Percentiles rank a stretch among this genome's conserved stretches.
Conservation (phyloP, 1,140 invertebrate genomes). For the Brachionus paranguensis region DNA sequence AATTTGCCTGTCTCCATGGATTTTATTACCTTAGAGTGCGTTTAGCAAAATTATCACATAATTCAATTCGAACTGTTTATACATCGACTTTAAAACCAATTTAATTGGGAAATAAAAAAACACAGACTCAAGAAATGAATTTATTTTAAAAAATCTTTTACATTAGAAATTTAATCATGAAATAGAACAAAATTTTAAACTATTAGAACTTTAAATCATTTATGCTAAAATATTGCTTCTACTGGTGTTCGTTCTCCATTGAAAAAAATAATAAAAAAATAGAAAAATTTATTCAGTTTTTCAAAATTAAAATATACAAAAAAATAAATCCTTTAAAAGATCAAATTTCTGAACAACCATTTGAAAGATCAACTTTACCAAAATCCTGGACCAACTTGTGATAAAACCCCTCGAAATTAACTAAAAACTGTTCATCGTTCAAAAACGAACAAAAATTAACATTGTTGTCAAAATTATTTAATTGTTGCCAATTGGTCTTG, state of each 20-base stretch:
- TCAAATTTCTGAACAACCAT: background rate
- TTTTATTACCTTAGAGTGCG: background rate
- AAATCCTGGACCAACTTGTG: background rate
- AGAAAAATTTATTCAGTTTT: background rate
- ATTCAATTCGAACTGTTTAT: background rate
- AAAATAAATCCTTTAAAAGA: background rate
- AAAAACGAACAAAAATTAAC: background rate
- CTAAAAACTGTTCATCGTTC: slow-evolving; percentile 1
- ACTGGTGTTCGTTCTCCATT: too few relatives aligned
- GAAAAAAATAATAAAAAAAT: too few relatives aligned
- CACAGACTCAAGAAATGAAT: too few relatives aligned
- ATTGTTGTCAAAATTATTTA: background rate
- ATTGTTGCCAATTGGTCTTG: background rate
- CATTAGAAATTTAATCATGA: too few relatives aligned
- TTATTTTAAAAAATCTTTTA: too few relatives aligned
- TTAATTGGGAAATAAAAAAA: too few relatives aligned
- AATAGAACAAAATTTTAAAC: too few relatives aligned
- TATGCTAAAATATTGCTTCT: too few relatives aligned
- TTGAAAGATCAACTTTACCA: background rate
- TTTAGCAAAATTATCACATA: background rate
- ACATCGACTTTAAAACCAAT: background rate
- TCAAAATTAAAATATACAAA: background rate
- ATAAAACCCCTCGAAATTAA: slow-evolving; percentile 18
- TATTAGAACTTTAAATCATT: too few relatives aligned
- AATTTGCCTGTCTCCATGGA: background rate